These are phyloP conservation scores for Odontothrips loti DNA, from an alignment of 2,888 invertebrate genomes.

Conservation along the genomic window DNA sequence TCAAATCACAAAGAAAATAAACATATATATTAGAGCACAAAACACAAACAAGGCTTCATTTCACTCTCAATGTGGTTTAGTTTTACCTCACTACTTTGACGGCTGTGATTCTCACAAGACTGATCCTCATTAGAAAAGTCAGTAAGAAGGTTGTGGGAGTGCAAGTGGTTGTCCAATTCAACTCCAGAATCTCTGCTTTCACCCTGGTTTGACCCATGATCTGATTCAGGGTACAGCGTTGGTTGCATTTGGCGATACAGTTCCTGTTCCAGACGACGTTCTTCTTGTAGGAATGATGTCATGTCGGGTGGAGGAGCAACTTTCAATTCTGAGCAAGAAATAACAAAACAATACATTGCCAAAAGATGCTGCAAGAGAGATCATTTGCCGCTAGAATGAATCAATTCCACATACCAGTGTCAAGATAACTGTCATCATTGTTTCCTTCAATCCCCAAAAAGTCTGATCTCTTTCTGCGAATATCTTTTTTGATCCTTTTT, in stretches of 20 bases:
- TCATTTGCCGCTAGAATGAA: not conserved
- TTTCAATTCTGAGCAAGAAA: conserved; percentile 53
- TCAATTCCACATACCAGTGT: conserved; percentile 40
- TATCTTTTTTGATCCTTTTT: conserved; percentile 78
- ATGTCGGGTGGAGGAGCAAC: conserved; percentile 73
- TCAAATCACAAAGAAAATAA: conserved; percentile 40
- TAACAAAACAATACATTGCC: conserved; percentile 4
- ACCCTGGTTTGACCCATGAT: conserved; percentile 45
- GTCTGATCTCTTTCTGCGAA: conserved; percentile 76
- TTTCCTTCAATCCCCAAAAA: conserved; percentile 77
- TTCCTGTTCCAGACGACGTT: conserved; percentile 71
- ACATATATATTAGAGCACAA: not conserved
- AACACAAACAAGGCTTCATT: not conserved
- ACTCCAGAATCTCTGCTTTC: conserved; percentile 78
- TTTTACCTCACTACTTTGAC: conserved; percentile 66
- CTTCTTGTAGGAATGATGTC: conserved; percentile 73
- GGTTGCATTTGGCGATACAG: conserved; percentile 59
- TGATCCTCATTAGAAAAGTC: conserved; percentile 33
- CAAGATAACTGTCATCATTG: conserved; percentile 43
- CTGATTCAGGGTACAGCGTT: conserved; percentile 61
- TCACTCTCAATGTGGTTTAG: no score
- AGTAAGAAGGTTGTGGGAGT: conserved; percentile 43
- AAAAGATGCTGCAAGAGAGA: not conserved
- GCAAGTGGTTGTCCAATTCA: conserved; percentile 54
- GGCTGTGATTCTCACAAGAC: conserved; percentile 58